Evolutionary conservation across 2,113 vertebrate species (phyloP).

Genomic region (Takifugu bimaculatus): DNA sequence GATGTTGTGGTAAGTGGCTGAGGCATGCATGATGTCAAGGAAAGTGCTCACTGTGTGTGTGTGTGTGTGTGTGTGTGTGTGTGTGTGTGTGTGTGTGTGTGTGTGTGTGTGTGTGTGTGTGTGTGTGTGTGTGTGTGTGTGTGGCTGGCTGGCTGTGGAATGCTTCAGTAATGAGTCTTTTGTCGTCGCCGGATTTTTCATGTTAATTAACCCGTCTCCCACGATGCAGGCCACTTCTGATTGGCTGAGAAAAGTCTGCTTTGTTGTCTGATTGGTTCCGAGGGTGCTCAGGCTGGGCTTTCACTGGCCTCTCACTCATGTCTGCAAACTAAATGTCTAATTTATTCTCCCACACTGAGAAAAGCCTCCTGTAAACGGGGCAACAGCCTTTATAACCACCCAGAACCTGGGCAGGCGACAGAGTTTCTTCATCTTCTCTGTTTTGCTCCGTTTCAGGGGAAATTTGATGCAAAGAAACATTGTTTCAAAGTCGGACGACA

Average conservation of each 20-base stretch:
- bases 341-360: conserved; percentile 34
- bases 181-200: conserved; percentile 45
- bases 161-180: conserved; percentile 49
- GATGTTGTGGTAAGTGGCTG: too few relatives aligned
- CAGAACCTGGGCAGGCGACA: too few relatives aligned
- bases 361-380: conserved; percentile 20
- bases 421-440: too few relatives aligned
- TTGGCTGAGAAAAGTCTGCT: conserved; percentile 9
- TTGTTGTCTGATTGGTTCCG: conserved; percentile 13
- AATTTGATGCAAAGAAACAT: too few relatives aligned
- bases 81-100: conserved; percentile 17
- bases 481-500: too few relatives aligned
- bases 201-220: conserved; percentile 51
- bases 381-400: too few relatives aligned
- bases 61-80: too few relatives aligned
- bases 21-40: too few relatives aligned
- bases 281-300: neutral
- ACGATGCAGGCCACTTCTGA: conserved; percentile 16
- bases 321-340: conserved; percentile 32
- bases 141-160: too few relatives aligned
- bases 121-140: too few relatives aligned
- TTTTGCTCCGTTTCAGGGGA: too few relatives aligned
- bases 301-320: neutral
- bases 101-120: conserved; percentile 15
- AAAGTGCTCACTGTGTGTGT: too few relatives aligned